Conservation (phyloP, 1,140 invertebrate genomes). For the Drosophila ambigua region DNA sequence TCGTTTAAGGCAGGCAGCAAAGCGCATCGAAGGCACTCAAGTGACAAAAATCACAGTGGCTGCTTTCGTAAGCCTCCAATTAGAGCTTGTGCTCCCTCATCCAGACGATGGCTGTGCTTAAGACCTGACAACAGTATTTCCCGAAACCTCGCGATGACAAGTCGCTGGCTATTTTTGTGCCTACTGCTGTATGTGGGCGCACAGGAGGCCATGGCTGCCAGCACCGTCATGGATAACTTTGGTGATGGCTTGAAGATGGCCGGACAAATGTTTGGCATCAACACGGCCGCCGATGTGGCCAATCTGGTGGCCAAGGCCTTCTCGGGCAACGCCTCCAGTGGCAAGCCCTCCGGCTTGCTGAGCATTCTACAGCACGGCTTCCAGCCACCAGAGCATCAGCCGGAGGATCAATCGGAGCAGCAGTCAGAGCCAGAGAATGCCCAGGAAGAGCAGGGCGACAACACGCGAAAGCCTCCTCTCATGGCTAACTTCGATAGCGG, state of each 20-base stretch:
- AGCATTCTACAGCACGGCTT: conserved; percentile 59
- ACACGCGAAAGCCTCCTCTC: conserved; percentile 1
- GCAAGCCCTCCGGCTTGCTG: conserved; percentile 54
- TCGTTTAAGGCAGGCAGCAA: conserved; percentile 60
- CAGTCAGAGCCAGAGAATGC: conserved; percentile 50
- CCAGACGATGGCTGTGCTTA: conserved; percentile 26
- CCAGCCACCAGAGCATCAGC: conserved; percentile 14
- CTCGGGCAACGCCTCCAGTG: conserved; percentile 43
- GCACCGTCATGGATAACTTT: conserved; percentile 85
- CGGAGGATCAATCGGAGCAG: conserved; percentile 45
- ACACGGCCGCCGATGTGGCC: conserved; percentile 84
- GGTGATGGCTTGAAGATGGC: conserved; percentile 87
- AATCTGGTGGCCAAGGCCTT: conserved; percentile 85
- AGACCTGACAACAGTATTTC: conserved; percentile 37
- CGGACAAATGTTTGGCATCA: conserved; percentile 86
- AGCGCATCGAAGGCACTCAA: conserved; percentile 74
- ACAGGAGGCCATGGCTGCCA: conserved; percentile 61
- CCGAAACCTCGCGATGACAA: conserved; percentile 50
- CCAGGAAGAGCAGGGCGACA: conserved; percentile 45
- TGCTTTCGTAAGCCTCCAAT: conserved; percentile 59
- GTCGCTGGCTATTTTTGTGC: conserved; percentile 37
- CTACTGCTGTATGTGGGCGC: conserved; percentile 37
- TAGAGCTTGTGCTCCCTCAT: conserved; percentile 58
- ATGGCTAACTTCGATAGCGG: conserved; percentile 46
- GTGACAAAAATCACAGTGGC: conserved; percentile 63